Percentiles rank a stretch among this genome's conserved stretches.
These are phyloP conservation scores for Fistularia tabacaria DNA, from an alignment of 2,797 vertebrate genomes.

Conservation along the genomic window DNA sequence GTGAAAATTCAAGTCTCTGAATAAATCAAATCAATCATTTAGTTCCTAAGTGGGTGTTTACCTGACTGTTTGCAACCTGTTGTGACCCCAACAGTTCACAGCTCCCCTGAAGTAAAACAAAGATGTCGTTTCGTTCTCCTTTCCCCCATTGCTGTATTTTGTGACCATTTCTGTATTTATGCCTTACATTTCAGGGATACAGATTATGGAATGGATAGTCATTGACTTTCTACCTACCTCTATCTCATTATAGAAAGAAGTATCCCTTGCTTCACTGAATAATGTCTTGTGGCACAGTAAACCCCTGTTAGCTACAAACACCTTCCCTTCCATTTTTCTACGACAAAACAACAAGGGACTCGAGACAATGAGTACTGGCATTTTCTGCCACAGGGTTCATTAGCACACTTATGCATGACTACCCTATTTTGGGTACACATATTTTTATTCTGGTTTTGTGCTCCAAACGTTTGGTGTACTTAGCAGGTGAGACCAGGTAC, in stretches of 20 bases:
- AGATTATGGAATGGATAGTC: constrained; percentile 14
- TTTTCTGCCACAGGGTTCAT: constrained; percentile 60
- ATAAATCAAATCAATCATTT: constrained; percentile 62
- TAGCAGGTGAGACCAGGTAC: too few species aligned
- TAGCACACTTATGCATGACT: constrained; percentile 58
- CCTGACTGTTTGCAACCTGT: constrained; percentile 55
- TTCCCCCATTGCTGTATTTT: constrained; percentile 15
- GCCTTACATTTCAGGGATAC: constrained; percentile 32
- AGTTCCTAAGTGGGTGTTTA: constrained; percentile 56
- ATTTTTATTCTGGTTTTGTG: too few species aligned
- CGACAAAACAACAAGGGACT: constrained; percentile 51
- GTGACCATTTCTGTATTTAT: constrained; percentile 49
- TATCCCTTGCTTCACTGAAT: constrained; percentile 48
- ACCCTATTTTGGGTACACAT: constrained; percentile 31
- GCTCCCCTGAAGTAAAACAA: constrained; percentile 50
- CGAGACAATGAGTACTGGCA: constrained; percentile 54
- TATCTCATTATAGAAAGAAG: constrained; percentile 7
- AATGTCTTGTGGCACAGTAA: constrained; percentile 52
- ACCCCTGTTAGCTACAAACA: constrained; percentile 48
- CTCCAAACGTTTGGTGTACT: too few species aligned
- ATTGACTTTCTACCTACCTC: not conserved
- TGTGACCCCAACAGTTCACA: constrained; percentile 47
- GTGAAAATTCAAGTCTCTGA: constrained; percentile 53
- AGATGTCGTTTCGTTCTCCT: constrained; percentile 38
- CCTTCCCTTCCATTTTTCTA: constrained; percentile 34